Evolutionary conservation across 2,888 invertebrate species (phyloP).

Genomic region (Tinea trinotella): DNA sequence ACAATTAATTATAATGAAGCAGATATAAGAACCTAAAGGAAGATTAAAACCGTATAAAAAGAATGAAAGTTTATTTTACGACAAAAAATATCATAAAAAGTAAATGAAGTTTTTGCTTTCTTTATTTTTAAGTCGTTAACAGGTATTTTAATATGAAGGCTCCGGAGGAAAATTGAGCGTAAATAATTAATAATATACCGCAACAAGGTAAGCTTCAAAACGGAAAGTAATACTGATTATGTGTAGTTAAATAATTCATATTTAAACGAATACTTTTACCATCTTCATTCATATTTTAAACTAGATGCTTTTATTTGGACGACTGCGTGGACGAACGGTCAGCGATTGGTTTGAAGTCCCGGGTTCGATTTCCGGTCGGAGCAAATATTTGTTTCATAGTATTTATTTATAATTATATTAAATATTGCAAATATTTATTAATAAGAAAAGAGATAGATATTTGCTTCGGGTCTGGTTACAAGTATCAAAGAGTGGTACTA

Average conservation of each 20-base stretch:
- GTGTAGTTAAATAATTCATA: slow-evolving; percentile 36
- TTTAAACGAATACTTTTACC: not conserved
- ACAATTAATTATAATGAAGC: not conserved
- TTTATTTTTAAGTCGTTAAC: slow-evolving; percentile 32
- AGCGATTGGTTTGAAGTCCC: too few species aligned
- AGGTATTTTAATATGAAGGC: slow-evolving; percentile 36
- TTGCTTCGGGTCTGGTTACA: too few species aligned
- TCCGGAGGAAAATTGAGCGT: slow-evolving; percentile 31
- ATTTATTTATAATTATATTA: too few species aligned
- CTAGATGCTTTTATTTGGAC: too few species aligned
- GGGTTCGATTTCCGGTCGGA: too few species aligned
- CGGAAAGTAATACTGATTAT: slow-evolving; percentile 38
- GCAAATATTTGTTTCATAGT: too few species aligned
- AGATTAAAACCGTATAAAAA: not conserved
- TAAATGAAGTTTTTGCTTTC: slow-evolving; percentile 27
- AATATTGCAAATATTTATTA: too few species aligned
- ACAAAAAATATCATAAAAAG: slow-evolving; percentile 17
- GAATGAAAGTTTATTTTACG: slow-evolving; percentile 7
- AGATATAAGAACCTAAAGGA: not conserved
- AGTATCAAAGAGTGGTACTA: too few species aligned
- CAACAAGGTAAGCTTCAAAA: slow-evolving; percentile 28
- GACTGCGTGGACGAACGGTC: too few species aligned
- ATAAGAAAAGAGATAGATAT: too few species aligned
- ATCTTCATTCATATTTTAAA: too few species aligned
- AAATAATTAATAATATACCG: slow-evolving; percentile 46